Conservation (phyloP, 2,888 invertebrate species). For the Blastobasis adustella region DNA sequence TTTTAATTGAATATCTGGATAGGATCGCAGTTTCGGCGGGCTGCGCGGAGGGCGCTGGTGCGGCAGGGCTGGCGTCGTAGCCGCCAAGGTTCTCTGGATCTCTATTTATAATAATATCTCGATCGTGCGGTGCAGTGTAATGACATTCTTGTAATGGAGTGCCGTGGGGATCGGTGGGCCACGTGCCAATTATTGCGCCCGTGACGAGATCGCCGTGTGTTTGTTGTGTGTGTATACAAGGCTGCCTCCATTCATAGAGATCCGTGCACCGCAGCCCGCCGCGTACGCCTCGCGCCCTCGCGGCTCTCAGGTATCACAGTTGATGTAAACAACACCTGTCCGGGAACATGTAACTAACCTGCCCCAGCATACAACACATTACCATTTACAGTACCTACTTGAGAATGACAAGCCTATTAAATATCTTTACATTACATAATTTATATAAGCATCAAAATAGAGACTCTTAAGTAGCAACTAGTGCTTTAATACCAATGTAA, state of each 20-base stretch:
- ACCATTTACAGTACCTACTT: no score
- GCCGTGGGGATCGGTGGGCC: constrained; percentile 66
- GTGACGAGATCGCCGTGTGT: constrained; percentile 50
- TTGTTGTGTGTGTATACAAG: constrained; percentile 55
- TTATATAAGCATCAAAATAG: no score
- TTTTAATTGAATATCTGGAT: constrained; percentile 52
- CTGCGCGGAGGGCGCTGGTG: constrained; percentile 20
- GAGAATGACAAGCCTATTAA: no score
- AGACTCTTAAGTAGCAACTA: no score
- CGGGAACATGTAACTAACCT: not conserved
- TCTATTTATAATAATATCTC: constrained; percentile 70
- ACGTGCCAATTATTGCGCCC: constrained; percentile 66
- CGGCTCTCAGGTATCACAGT: not conserved
- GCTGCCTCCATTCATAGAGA: constrained; percentile 9
- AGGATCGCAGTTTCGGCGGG: constrained; percentile 32
- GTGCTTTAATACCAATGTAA: no score
- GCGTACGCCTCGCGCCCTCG: not conserved
- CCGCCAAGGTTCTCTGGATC: constrained; percentile 59
- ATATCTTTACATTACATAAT: no score
- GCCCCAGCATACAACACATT: not conserved
- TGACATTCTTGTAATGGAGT: constrained; percentile 72
- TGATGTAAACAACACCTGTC: not conserved
- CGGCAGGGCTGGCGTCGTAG: constrained; percentile 22
- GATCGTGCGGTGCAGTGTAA: constrained; percentile 61
- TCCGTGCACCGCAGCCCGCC: no score